Percentiles rank a stretch among this genome's conserved stretches.
phyloP scores from a whole-genome alignment of 2,888 invertebrate species.

The Oscheius sp. region DNA sequence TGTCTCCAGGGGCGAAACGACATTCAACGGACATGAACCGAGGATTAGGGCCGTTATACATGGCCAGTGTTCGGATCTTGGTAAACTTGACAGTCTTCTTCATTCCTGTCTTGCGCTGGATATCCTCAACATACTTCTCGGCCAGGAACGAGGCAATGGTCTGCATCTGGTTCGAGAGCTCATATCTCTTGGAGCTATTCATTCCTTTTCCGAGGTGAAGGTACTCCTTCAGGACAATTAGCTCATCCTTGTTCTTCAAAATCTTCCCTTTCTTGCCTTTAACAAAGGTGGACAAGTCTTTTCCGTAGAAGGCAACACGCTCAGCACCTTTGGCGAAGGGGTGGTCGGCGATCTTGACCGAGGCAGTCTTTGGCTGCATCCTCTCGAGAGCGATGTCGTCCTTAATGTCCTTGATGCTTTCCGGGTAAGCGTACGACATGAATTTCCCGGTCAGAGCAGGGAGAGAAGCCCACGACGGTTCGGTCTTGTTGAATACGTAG shows the following conservation, averaged over 20 bases:
- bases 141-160: conserved; percentile 39
- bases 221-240: conserved; percentile 21
- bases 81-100: conserved; percentile 15
- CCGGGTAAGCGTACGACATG: conserved; percentile 8
- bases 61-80: conserved; percentile 22
- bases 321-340: conserved; percentile 29
- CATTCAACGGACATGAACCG: neutral
- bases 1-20: neutral
- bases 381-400: conserved; percentile 5
- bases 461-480: neutral
- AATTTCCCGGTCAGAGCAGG: neutral
- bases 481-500: neutral
- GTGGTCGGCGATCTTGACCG: neutral
- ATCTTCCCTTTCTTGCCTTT: neutral
- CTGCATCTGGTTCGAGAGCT: conserved; percentile 35
- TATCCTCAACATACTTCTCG: neutral
- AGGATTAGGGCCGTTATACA: neutral
- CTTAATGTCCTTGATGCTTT: conserved; percentile 23
- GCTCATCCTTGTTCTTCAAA: neutral
- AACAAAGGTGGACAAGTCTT: conserved; percentile 20
- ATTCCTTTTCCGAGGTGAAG: conserved; percentile 9
- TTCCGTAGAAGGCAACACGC: conserved; percentile 32
- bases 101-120: neutral
- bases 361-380: conserved; percentile 14
- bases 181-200: conserved; percentile 32